Evolutionary conservation across 2,797 vertebrate genomes (phyloP), one percentile per base, ranked within the genome.

Genomic region (Crocodylus rhombifer): DNA sequence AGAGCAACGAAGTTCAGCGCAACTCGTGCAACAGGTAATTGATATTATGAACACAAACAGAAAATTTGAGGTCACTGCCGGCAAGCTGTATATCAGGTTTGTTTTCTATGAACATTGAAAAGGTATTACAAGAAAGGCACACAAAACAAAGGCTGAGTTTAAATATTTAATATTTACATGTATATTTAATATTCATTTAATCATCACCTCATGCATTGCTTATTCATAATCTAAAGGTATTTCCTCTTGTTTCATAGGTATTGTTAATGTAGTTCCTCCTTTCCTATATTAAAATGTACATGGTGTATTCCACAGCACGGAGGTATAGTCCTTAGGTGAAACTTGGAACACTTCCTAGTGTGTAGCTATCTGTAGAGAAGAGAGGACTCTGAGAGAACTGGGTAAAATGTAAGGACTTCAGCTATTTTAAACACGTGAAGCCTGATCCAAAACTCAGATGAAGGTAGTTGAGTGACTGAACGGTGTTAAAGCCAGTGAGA

Each of bases 141-240:
- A 90, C 88, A 86, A 92, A 95, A 93, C 91, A 96, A 96, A 96
- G 92, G 92, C 94, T 82, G 84, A 93, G 84, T 90, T 51, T 96
- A 94, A 96, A 96, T 96, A 96, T 95, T 97, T 96, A 92, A 93
- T 95, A 91, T 79, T 87, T 87, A 88, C 93, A 92, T 94, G 90
- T 93, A 95, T 96, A 93, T 95, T 97, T 93, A 94, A 95, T 94
- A 94, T 87, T 93, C 36, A 80, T 57, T 93, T 88, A 97, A 51
- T 96, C 93, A 95, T 93, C 95, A 89, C 85, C 87, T 96, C 94
- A 95, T 95, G 96, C 93, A 95, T 88, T 60, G 85, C 84, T 92
- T 90, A 84, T 76, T 80, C 85, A 83, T 87, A 95, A 76, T 88
- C 88, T 96, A 92, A 87, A 94, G 87, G 93, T 77, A 95, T 95